Percentiles rank a stretch among this genome's conserved stretches.
These are phyloP conservation scores for Strigamia transsilvanica DNA, from an alignment of 2,888 invertebrate species.

Conservation along the genomic window DNA sequence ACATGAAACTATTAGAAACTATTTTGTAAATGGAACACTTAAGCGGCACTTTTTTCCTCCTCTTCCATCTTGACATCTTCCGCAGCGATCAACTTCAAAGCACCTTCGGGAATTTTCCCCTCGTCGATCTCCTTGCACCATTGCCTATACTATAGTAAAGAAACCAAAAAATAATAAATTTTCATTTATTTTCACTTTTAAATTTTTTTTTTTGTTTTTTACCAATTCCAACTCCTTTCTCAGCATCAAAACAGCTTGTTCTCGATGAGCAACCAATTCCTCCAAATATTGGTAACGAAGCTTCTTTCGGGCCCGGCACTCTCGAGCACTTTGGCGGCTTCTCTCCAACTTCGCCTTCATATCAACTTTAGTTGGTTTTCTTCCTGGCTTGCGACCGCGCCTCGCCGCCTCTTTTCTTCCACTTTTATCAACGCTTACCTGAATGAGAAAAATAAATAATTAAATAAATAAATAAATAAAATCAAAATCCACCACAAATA, in stretches of 20 bases:
- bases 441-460: neutral
- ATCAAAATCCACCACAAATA: neutral
- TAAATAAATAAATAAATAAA: neutral
- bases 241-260: slow-evolving; percentile 87
- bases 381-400: slow-evolving; percentile 52
- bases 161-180: neutral
- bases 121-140: slow-evolving; percentile 84
- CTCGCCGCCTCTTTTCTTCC: slow-evolving; percentile 53
- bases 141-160: slow-evolving; percentile 72
- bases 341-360: slow-evolving; percentile 94
- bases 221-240: slow-evolving; percentile 91
- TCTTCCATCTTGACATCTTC: slow-evolving; percentile 39
- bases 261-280: slow-evolving; percentile 90
- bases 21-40: neutral
- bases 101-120: slow-evolving; percentile 80
- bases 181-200: too few relatives aligned
- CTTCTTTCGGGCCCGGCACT: slow-evolving; percentile 96
- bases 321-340: slow-evolving; percentile 95
- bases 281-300: slow-evolving; percentile 95
- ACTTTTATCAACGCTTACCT: slow-evolving; percentile 50
- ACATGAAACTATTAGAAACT: neutral
- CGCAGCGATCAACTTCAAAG: slow-evolving; percentile 79
- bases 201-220: slow-evolving; percentile 60
- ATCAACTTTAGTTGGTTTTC: slow-evolving; percentile 74
- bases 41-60: slow-evolving; percentile 7